Evolutionary conservation across 2,888 invertebrate species (phyloP), one percentile per base, ranked within the genome.

Genomic region (Phrixothrix hirtus): DNA sequence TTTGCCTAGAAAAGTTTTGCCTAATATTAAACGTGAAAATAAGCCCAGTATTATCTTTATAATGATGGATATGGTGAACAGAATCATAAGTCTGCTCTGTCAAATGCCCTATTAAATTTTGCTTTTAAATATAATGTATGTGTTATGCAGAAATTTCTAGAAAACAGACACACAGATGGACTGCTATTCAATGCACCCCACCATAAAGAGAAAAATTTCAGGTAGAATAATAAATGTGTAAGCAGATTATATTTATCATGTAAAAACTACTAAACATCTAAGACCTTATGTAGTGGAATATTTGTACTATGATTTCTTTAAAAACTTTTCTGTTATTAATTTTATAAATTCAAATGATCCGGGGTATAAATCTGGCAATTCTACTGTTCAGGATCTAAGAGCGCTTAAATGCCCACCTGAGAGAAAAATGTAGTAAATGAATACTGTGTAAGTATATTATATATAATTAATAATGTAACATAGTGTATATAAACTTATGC

Each of bases 81-180:
- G 11, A 31, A 31, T 2, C 12, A 13, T 12, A 31, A 31, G 4
- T 31, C 10, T 11, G 7, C 31, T 31, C 11, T 31, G 12, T 3
- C 2, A 9, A 31, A 31, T 12, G 31, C 31, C 12, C 11, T 31
- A 2, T 31, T 31, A 11, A 31, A 31, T 11, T 11, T 31, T 4
- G 31, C 31, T 12, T 1, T 31, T 2, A 12, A 31, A 31, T 12
- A 31, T 6, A 2, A 2, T 11, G 31, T 31, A 10, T 31, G 11
- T 11, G 13, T 31, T 3, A 31, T 31, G 2, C 31, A 31, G 31
- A 31, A 31, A 31, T 31, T 12, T 31, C 12, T 31, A 13, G 31
- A 31, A 31, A 31, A 12, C 6, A 13, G 31, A 10, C 31, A 31
- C 31, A 31, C 31, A 31, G 12, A 31, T 11, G 31, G 31, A 31